A percentile compares a stretch with the other conserved stretches of the same genome.
These are phyloP conservation scores for Drosophila fungiperda DNA, from an alignment of 2,888 invertebrate species.

Conservation along the genomic window DNA sequence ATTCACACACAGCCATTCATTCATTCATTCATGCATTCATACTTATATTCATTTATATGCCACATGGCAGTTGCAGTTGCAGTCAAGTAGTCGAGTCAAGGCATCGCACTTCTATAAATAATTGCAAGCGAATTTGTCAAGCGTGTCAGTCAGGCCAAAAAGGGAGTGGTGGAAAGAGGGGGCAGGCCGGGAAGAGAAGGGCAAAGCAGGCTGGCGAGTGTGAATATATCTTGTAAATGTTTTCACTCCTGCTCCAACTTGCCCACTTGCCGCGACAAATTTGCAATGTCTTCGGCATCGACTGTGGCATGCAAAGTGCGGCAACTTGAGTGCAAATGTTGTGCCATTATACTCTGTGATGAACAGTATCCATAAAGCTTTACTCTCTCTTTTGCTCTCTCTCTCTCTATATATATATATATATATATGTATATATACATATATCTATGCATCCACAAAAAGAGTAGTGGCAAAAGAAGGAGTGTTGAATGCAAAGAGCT, in stretches of 20 bases:
- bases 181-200: too few species aligned
- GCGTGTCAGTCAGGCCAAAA: conserved; percentile 57
- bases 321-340: conserved; percentile 77
- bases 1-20: conserved; percentile 59
- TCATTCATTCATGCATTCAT: conserved; percentile 21
- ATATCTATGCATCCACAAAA: conserved; percentile 10
- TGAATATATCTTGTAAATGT: conserved; percentile 56
- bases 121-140: conserved; percentile 78
- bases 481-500: conserved; percentile 15
- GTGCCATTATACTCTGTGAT: conserved; percentile 67
- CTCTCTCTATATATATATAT: background rate
- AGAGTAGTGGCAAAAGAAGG: conserved; percentile 11
- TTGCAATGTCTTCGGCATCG: conserved; percentile 67
- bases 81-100: conserved; percentile 64
- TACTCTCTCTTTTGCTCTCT: background rate
- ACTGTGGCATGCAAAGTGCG: conserved; percentile 65
- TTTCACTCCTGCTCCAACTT: background rate
- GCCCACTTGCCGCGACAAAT: conserved; percentile 67
- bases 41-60: conserved; percentile 27
- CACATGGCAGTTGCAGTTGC: conserved; percentile 47
- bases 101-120: conserved; percentile 76
- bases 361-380: conserved; percentile 46
- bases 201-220: conserved; percentile 12
- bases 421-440: background rate
- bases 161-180: conserved; percentile 9